Evolutionary conservation across 2,113 vertebrate species (phyloP), one percentile per base, ranked within the genome.

Genomic region (Tor tambroides): DNA sequence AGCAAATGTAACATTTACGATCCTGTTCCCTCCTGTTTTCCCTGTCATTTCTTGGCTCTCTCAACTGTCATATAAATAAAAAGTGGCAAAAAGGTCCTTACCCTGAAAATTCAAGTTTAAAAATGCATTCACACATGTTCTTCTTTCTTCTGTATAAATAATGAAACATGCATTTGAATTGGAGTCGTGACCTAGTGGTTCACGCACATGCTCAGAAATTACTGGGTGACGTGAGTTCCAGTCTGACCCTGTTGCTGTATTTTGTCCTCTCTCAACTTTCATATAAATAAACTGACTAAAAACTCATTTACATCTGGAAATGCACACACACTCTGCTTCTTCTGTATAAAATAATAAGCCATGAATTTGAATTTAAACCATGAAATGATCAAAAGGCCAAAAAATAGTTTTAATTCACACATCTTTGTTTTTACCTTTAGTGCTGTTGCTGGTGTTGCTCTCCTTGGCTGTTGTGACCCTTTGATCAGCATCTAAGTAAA

Each of bases 401-500:
- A 46, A 26, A 17, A 75, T 38, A 11, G 6, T 69, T 32, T 35
- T 23, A 21, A 7, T 56, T 28, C 23, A 65, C n/a, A 23, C 1
- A 23, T 72, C 19, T 74, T 74, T 74, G 17, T 51, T 14, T 79
- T 69, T 59, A 91, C 90, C 90, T 90, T 90, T 86, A 86, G 74
- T 59, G 38, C 32, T 77, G 63, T 69, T 80, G 46, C 54, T 67
- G 65, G 79, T 85, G 41, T 43, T 83, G 32, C 17, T 56, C 12
- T 84, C 86, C 46, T 86, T 59, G 30, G 75, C 9, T 43, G 43
- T 4, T 51, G 35, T 26, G 32, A 69, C 82, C 14, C 32, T 88
- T 30, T 81, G 67, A 15, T 80, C 87, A 59, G 26, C 82, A 56
- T 61, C 88, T 88, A 51, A 17, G 74, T 54, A 67, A 54, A 77